Conservation (phyloP, 1,140 invertebrate species). For the Papilio helenus region DNA sequence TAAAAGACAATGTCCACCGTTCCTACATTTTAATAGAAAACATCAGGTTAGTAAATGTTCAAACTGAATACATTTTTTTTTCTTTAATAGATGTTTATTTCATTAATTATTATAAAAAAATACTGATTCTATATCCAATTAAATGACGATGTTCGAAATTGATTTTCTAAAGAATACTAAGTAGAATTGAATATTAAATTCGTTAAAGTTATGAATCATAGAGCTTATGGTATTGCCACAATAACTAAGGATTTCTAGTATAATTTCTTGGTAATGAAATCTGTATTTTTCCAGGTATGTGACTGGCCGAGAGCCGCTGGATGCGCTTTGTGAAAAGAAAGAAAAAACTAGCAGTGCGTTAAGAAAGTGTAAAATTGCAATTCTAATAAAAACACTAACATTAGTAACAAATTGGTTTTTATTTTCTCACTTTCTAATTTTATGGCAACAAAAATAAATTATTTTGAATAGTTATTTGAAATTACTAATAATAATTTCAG, state of each 20-base stretch:
- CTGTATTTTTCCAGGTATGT: not conserved
- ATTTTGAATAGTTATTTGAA: too few species aligned
- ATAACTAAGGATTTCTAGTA: not conserved
- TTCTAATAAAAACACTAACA: not conserved
- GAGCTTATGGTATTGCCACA: not conserved
- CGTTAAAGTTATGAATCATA: not conserved
- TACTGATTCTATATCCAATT: not conserved
- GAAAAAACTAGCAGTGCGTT: not conserved
- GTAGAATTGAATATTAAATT: not conserved
- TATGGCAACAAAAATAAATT: too few species aligned
- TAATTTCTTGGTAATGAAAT: not conserved
- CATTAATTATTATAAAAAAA: too few species aligned
- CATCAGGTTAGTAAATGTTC: slow-evolving; percentile 14
- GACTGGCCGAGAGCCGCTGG: slow-evolving; percentile 28
- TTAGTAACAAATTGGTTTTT: too few species aligned
- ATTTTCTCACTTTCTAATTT: too few species aligned
- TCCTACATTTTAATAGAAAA: slow-evolving; percentile 32
- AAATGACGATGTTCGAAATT: not conserved
- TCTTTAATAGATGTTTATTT: not conserved
- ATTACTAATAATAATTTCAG: too few species aligned
- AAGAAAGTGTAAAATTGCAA: not conserved
- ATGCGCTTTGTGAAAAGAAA: slow-evolving; percentile 1
- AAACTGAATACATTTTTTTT: not conserved
- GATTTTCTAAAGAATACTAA: not conserved
- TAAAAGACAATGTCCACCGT: slow-evolving; percentile 26